Evolutionary conservation across 2,888 invertebrate species (phyloP).

Genomic region (Lagria hirta): DNA sequence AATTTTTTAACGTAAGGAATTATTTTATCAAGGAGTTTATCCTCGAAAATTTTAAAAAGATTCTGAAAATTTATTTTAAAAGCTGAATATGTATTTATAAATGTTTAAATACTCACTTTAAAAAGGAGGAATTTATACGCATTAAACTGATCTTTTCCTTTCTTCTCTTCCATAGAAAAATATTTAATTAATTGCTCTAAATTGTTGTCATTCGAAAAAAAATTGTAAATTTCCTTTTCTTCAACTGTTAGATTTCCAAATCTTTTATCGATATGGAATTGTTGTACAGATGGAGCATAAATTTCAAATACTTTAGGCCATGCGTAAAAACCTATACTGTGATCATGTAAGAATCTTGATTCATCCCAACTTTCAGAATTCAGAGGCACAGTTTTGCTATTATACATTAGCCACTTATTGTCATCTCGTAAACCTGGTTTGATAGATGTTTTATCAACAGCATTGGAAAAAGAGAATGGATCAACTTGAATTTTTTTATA

Average conservation of each 20-base stretch:
- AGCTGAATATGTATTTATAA: too few species aligned
- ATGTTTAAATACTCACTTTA: conserved; percentile 64
- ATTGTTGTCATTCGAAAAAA: conserved; percentile 67
- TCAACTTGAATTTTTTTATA: conserved; percentile 63
- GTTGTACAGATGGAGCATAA: conserved; percentile 68
- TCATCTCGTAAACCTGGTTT: conserved; percentile 65
- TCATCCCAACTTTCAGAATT: conserved; percentile 75
- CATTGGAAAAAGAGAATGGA: conserved; percentile 52
- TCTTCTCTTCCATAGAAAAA: conserved; percentile 81
- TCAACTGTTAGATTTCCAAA: conserved; percentile 63
- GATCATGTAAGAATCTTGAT: conserved; percentile 68
- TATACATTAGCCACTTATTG: conserved; percentile 75
- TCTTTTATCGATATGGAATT: conserved; percentile 55
- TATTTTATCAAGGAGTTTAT: conserved; percentile 63
- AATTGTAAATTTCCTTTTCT: conserved; percentile 67
- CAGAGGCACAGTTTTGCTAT: conserved; percentile 60
- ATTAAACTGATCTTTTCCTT: conserved; percentile 80
- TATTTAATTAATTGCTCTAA: conserved; percentile 71
- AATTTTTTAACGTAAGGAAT: conserved; percentile 66
- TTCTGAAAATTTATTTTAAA: conserved; percentile 55
- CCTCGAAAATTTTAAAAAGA: conserved; percentile 78
- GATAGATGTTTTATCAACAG: conserved; percentile 20
- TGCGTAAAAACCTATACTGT: conserved; percentile 59
- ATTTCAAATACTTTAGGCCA: conserved; percentile 61
- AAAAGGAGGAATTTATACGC: conserved; percentile 68